A percentile compares a stretch with the other conserved stretches of the same genome.
These are phyloP conservation scores for Spea bombifrons DNA, from an alignment of 2,113 vertebrate genomes.

Conservation along the genomic window DNA sequence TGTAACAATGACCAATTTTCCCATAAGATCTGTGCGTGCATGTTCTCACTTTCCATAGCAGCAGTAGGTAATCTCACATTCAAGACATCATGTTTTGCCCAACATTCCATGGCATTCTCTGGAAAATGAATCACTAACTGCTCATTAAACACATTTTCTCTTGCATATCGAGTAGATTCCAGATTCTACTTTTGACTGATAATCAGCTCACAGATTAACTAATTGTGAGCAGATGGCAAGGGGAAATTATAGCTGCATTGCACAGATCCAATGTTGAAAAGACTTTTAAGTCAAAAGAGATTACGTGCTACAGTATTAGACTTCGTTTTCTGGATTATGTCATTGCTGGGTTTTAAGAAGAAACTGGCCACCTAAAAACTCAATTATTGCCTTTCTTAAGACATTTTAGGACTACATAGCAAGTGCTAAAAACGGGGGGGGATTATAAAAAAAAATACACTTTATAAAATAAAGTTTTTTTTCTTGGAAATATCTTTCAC, in stretches of 20 bases:
- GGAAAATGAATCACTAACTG: slow-evolving; percentile 33
- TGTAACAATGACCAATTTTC: no score
- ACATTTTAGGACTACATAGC: no score
- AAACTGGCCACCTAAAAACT: no score
- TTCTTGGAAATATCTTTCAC: no score
- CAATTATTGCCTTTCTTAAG: no score
- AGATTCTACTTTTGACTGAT: slow-evolving; percentile 38
- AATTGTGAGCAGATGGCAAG: slow-evolving; percentile 44
- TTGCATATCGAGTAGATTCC: slow-evolving; percentile 36
- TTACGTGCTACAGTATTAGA: slow-evolving; percentile 8
- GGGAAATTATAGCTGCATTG: neutral
- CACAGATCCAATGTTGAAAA: slow-evolving; percentile 29
- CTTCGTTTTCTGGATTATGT: neutral
- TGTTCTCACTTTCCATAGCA: slow-evolving; percentile 5
- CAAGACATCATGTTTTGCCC: slow-evolving; percentile 4
- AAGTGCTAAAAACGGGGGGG: no score
- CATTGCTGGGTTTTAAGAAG: neutral
- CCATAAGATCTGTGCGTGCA: neutral
- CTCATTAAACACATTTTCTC: slow-evolving; percentile 41
- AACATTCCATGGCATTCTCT: slow-evolving; percentile 27
- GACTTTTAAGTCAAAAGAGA: slow-evolving; percentile 20
- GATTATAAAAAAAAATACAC: no score
- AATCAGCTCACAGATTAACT: slow-evolving; percentile 43
- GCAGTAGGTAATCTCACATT: slow-evolving; percentile 21
- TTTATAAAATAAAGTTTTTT: no score